phyloP scores from a whole-genome alignment of 2,888 invertebrate species.

The Andrena flavipes region DNA sequence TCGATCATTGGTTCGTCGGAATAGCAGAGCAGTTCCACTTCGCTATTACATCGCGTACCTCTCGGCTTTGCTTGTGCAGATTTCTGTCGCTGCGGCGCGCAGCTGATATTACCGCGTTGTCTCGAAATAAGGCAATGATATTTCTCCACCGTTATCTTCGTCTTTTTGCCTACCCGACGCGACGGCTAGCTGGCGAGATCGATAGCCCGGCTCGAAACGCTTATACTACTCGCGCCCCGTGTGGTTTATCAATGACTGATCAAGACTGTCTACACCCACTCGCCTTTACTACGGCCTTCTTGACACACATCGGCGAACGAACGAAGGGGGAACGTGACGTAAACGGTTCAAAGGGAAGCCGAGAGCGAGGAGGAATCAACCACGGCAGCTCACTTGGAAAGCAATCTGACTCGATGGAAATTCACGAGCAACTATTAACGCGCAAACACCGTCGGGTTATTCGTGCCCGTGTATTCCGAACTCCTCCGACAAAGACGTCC shows the following conservation, averaged over 20 bases:
- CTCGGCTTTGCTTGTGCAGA: neutral
- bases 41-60: conserved; percentile 3
- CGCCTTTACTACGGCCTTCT: conserved; percentile 22
- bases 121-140: conserved; percentile 19
- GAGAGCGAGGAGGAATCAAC: neutral
- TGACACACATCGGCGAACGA: conserved; percentile 29
- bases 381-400: neutral
- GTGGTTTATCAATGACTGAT: conserved; percentile 40
- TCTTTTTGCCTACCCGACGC: neutral
- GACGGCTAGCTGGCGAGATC: neutral
- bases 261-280: conserved; percentile 31
- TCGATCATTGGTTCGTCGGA: conserved; percentile 58
- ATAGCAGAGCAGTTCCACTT: conserved; percentile 18
- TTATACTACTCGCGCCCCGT: conserved; percentile 7
- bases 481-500: too few relatives aligned
- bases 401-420: neutral
- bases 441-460: too few relatives aligned
- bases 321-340: neutral
- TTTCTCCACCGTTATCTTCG: neutral
- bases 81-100: neutral
- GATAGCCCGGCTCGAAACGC: neutral
- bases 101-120: neutral
- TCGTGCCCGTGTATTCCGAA: too few relatives aligned
- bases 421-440: neutral
- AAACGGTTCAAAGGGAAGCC: conserved; percentile 1